Evolutionary conservation across 2,888 invertebrate genomes (phyloP).

Genomic region (Ormyrus nitidulus): DNA sequence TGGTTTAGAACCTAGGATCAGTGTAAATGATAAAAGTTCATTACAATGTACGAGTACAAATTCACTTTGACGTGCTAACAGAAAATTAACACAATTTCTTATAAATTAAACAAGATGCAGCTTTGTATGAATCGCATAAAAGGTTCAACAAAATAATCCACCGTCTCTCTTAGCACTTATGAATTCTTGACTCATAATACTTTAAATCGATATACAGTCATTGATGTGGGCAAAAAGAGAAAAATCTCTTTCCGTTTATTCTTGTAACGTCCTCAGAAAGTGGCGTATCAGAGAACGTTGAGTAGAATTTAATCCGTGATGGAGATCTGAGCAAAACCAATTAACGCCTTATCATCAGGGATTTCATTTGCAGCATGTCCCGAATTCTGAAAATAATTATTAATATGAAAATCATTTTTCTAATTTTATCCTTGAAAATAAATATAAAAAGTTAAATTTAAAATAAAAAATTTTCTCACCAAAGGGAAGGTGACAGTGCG

Average conservation of each 20-base stretch:
- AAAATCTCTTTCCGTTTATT: slow-evolving; percentile 47
- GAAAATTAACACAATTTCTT: slow-evolving; percentile 25
- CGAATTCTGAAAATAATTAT: slow-evolving; percentile 78
- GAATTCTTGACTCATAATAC: slow-evolving; percentile 53
- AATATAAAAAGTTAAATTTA: background rate
- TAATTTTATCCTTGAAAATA: too few species aligned
- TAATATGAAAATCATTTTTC: slow-evolving; percentile 50
- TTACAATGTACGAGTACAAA: slow-evolving; percentile 37
- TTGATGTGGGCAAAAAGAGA: slow-evolving; percentile 49
- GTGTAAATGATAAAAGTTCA: slow-evolving; percentile 20
- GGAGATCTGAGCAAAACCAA: slow-evolving; percentile 98
- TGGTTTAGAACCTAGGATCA: slow-evolving; percentile 20
- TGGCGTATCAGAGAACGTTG: slow-evolving; percentile 39
- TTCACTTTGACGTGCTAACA: too few species aligned
- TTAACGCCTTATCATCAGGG: slow-evolving; percentile 94
- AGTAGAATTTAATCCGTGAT: slow-evolving; percentile 84
- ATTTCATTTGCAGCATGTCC: slow-evolving; percentile 85
- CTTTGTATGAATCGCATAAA: slow-evolving; percentile 29
- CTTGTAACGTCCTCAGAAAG: slow-evolving; percentile 43
- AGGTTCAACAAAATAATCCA: slow-evolving; percentile 43
- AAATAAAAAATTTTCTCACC: slow-evolving; percentile 77
- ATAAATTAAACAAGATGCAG: slow-evolving; percentile 50
- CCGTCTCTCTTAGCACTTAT: slow-evolving; percentile 46
- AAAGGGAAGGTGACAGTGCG: slow-evolving; percentile 92
- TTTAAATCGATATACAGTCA: slow-evolving; percentile 51